A percentile compares a stretch with the other conserved stretches of the same genome.
Evolutionary conservation across 2,888 invertebrate genomes (phyloP).

Genomic region (Electrophaes corylata): DNA sequence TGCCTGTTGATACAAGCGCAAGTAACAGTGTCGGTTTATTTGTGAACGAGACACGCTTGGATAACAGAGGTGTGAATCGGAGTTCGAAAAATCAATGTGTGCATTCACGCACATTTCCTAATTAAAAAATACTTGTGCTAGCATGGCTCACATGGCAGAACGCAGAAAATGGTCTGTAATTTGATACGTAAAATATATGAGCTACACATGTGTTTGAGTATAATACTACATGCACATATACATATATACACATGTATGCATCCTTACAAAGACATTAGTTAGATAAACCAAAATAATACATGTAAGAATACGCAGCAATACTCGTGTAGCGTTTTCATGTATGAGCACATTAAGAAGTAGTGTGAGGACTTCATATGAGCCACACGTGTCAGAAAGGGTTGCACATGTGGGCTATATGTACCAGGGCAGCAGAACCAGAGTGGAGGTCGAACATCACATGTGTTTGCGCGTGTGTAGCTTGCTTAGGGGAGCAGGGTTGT

Average conservation of each 20-base stretch:
- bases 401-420: conserved; percentile 82
- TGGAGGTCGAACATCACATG: conserved; percentile 65
- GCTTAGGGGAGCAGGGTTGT: conserved; percentile 43
- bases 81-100: conserved; percentile 20
- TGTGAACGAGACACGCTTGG: conserved; percentile 22
- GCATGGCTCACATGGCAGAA: not conserved
- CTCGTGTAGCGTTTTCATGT: conserved; percentile 17
- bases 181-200: not conserved
- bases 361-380: conserved; percentile 50
- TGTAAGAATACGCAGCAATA: conserved; percentile 18
- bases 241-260: conserved; percentile 11
- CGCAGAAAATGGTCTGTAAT: not conserved
- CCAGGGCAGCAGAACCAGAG: conserved; percentile 64
- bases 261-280: conserved; percentile 16
- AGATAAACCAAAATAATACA: conserved; percentile 13
- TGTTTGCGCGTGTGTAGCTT: conserved; percentile 57
- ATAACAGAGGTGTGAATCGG: conserved; percentile 18
- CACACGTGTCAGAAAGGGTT: conserved; percentile 78
- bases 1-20: conserved; percentile 27
- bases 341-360: conserved; percentile 32
- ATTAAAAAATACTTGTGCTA: not conserved
- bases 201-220: conserved; percentile 12
- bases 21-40: conserved; percentile 22
- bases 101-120: conserved; percentile 21
- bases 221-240: not conserved